A percentile compares a stretch with the other conserved stretches of the same genome.
Evolutionary conservation across 2,888 invertebrate genomes (phyloP).

Genomic region (Plusia festucae): DNA sequence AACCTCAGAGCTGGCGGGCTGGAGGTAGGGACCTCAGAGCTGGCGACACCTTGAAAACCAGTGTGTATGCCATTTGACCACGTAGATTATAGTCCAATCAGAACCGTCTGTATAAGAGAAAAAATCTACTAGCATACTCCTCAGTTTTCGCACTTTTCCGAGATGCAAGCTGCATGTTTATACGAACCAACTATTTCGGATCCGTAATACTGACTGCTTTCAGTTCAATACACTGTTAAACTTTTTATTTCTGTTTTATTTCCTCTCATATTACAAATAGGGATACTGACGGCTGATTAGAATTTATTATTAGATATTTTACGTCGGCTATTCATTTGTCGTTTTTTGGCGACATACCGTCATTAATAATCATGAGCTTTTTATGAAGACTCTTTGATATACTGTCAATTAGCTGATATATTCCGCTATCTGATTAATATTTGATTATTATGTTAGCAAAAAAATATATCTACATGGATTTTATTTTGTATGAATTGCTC

Average conservation of each 20-base stretch:
- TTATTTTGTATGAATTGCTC: not conserved
- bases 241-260: conserved; percentile 41
- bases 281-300: conserved; percentile 44
- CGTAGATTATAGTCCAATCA: too few species aligned
- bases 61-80: too few species aligned
- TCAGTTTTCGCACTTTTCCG: too few species aligned
- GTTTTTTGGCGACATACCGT: conserved; percentile 19
- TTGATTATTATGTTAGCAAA: not conserved
- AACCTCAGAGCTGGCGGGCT: too few species aligned
- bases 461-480: not conserved
- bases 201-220: not conserved
- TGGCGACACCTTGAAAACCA: too few species aligned
- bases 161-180: not conserved
- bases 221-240: conserved; percentile 23
- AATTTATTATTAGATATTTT: conserved; percentile 60
- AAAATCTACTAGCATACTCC: too few species aligned
- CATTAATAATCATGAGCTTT: conserved; percentile 29
- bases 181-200: too few species aligned
- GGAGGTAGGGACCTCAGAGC: too few species aligned
- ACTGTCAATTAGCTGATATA: conserved; percentile 2
- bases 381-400: conserved; percentile 13
- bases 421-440: not conserved
- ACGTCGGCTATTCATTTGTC: conserved; percentile 31
- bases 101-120: too few species aligned
- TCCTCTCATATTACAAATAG: conserved; percentile 42